A percentile compares a stretch with the other conserved stretches of the same genome.
Conservation (phyloP, 1,140 invertebrate genomes). For the Calephelis virginiensis region DNA sequence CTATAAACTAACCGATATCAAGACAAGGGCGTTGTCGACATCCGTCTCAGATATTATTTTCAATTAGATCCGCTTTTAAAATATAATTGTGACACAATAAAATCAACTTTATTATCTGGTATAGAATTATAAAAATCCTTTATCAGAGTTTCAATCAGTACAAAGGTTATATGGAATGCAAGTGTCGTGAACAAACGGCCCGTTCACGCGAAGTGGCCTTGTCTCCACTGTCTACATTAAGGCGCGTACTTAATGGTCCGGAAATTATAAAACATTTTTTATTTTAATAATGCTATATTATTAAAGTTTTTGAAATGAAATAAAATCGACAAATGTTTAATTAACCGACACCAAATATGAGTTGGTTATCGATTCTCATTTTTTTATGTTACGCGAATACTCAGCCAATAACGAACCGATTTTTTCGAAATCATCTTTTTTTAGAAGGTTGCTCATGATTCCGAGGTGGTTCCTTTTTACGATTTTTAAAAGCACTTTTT, state of each 20-base stretch:
- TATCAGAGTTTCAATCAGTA: not conserved
- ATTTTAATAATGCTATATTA: too few relatives aligned
- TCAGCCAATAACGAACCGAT: too few relatives aligned
- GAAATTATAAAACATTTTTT: slow-evolving; percentile 50
- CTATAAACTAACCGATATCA: slow-evolving; percentile 27
- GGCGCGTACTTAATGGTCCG: slow-evolving; percentile 57
- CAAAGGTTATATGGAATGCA: slow-evolving; percentile 13
- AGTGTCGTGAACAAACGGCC: not conserved
- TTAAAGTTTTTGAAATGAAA: too few relatives aligned
- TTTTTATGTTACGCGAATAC: too few relatives aligned
- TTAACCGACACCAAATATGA: too few relatives aligned
- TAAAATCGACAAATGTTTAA: too few relatives aligned
- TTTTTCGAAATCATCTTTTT: too few relatives aligned
- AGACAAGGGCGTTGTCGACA: slow-evolving; percentile 68
- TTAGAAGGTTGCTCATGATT: too few relatives aligned
- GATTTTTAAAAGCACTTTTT: too few relatives aligned
- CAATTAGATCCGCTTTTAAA: slow-evolving; percentile 70
- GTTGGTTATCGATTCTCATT: too few relatives aligned
- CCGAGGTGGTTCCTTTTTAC: too few relatives aligned
- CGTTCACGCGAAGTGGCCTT: slow-evolving; percentile 35
- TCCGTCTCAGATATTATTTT: slow-evolving; percentile 55
- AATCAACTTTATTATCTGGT: slow-evolving; percentile 45
- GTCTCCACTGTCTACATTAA: slow-evolving; percentile 38
- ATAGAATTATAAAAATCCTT: slow-evolving; percentile 47
- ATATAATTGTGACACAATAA: slow-evolving; percentile 46